Base-by-base conservation (phyloP, 2,113 vertebrate species). In the Arenaria interpres region DNA sequence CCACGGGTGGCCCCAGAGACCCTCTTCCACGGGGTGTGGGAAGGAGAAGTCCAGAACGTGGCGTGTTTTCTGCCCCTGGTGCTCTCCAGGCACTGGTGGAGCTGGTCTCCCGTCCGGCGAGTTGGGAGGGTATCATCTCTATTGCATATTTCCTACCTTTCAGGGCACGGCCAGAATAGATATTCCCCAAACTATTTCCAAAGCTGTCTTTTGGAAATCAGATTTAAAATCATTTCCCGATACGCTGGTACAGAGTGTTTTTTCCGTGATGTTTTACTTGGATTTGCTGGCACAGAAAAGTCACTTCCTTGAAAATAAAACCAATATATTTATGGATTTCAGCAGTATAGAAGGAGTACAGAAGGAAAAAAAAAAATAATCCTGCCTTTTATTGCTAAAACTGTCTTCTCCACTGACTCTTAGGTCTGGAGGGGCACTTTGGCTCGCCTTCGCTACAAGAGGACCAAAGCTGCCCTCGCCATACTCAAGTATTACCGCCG, bases 391-490 rank as follows among this genome's bases (percentile, higher is more conserved):
- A 2, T 32, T 45, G 17, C 54, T 87, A 9, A 83, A 53, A 9
- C 46, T 6, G 3, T 54, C 54, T 32, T 85, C 51, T 83, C 85
- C 51, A 0, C n/a, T 9, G 3, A 2, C 60, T 19, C 18, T 0
- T 91, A 99, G 99, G 98, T 99, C 22, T 99, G 99, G 99, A 98
- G 99, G 46, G 99, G 99, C 63, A 98, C 99, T 3, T 78, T 99
- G 67, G 99, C 99, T 72, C 98, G 99, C 30, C 98, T 98, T 95
- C 98, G 98, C 32, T 99, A 99, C 91, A 98, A 98, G 89, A 98
- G 98, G 60, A 99, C 99, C 50, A 98, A 97, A 45, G 99, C 99
- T 0, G 99, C 98, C 3, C 98, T 99, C 56, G 96, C 97, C 8
- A 99, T 99, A 80, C 94, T 99, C 77, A 97, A 93, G 51, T 98